Conservation (phyloP, 2,113 vertebrate genomes). For the Poeciliopsis turrubarensis region DNA sequence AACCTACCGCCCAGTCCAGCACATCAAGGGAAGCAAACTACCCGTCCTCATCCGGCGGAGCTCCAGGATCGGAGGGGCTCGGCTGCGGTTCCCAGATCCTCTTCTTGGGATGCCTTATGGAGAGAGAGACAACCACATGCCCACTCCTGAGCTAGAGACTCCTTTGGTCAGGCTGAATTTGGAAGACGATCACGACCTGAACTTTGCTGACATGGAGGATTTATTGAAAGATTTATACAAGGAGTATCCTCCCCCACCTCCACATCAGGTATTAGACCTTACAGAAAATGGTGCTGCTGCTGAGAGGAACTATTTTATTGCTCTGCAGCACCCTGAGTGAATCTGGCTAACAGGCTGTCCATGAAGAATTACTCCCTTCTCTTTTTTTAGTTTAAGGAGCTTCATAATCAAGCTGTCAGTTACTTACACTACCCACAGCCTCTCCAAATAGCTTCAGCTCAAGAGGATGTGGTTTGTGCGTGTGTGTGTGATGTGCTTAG, state of each 20-base stretch:
- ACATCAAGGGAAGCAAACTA: constrained; percentile 86
- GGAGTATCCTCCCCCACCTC: constrained; percentile 86
- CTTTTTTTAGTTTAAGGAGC: constrained; percentile 24
- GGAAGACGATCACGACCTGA: constrained; percentile 67
- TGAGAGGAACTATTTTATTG: background rate
- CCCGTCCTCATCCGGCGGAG: constrained; percentile 83
- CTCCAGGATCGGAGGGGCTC: constrained; percentile 60
- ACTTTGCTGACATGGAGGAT: constrained; percentile 83
- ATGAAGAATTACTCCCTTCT: constrained; percentile 5
- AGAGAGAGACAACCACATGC: constrained; percentile 31
- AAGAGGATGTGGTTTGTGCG: constrained; percentile 19
- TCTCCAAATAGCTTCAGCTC: constrained; percentile 21
- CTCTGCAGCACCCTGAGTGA: constrained; percentile 18
- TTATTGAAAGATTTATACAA: constrained; percentile 88
- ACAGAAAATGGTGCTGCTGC: background rate
- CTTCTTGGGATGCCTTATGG: constrained; percentile 38
- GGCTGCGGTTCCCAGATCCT: constrained; percentile 58
- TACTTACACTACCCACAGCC: constrained; percentile 21
- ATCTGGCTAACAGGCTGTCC: background rate
- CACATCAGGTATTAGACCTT: constrained; percentile 83
- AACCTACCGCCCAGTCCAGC: constrained; percentile 85
- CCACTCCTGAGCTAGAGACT: constrained; percentile 69
- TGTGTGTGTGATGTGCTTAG: background rate
- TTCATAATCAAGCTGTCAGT: constrained; percentile 48
- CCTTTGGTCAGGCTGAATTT: constrained; percentile 73